phyloP scores from a whole-genome alignment of 1,140 invertebrate species.

The Eumaeus atala region DNA sequence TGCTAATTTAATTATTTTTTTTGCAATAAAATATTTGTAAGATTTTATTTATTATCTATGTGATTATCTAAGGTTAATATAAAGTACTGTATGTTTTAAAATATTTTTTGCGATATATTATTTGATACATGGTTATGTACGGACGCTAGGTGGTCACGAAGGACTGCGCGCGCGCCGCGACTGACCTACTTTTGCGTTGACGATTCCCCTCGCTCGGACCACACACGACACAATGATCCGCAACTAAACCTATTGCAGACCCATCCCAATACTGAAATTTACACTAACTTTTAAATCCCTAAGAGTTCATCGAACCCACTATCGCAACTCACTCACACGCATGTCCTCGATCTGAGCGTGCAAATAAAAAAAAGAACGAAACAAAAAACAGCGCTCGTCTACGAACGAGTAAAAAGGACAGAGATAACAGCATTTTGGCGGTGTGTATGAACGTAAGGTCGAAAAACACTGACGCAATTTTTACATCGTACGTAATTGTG shows the following conservation, averaged over 20 bases:
- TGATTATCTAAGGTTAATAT: background rate
- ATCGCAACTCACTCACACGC: constrained; percentile 71
- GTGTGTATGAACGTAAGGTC: constrained; percentile 55
- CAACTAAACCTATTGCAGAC: constrained; percentile 39
- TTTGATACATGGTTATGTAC: constrained; percentile 24
- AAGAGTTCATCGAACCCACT: constrained; percentile 64
- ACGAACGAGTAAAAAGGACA: constrained; percentile 59
- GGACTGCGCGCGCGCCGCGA: constrained; percentile 53
- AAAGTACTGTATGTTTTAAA: background rate
- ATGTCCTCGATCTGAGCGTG: constrained; percentile 47
- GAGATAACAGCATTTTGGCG: constrained; percentile 71
- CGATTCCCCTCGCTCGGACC: constrained; percentile 42
- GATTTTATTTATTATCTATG: no score
- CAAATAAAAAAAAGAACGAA: constrained; percentile 70
- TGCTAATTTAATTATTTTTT: no score
- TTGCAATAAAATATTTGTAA: no score
- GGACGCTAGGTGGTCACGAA: constrained; percentile 37
- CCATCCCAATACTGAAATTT: constrained; percentile 41
- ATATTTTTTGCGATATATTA: constrained; percentile 9
- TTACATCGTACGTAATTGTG: constrained; percentile 71
- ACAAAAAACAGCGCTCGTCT: constrained; percentile 51
- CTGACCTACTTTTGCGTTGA: constrained; percentile 58
- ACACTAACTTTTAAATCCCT: constrained; percentile 57
- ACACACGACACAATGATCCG: constrained; percentile 38
- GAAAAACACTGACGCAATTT: constrained; percentile 73